Base-by-base conservation (phyloP, 92 coral and sea anemone species). In the Zoanthus sansibaricus region DNA sequence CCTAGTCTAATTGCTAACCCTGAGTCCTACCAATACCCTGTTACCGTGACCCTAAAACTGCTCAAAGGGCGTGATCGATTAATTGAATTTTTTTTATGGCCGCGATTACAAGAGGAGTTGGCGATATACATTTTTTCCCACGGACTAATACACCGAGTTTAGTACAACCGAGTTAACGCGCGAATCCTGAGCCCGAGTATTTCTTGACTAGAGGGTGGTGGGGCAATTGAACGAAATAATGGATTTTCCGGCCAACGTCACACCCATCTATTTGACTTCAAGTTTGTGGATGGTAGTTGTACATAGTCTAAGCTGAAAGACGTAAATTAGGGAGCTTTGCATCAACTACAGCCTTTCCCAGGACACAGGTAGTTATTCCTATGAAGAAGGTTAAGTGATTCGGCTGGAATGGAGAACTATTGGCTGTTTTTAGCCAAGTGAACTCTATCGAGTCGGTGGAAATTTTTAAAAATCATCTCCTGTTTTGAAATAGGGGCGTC, bases 401-500 rank as follows among this genome's bases (percentile, higher is more conserved):
- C 32, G 16, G 83, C 82, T 33, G 15, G 8, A 76, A 45, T 25
- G 52, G n/a, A 3, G 52, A 18, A 12, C 2, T 49, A 11, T 14
- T 10, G 31, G 82, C 66, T 17, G 33, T 4, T 76, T 54, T 76
- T 10, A 76, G 51, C 5, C 37, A 30, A 45, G 54, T 20, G 21
- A 76, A 25, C 33, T 56, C 85, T 46, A 80, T 48, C 62, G 45
- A 7, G 82, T 30, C 82, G 67, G 20, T 76, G 15, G 55, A 21
- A 48, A 9, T 20, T 32, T 12, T 11, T 37, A 42, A 42, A 42
- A 64, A 37, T 17, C 73, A 20, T 64, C 44, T 74, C 85, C 66
- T 44, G 56, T 80, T 80, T 7, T 64, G 46, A 79, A 45, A 62
- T 79, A 79, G 84, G 84, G 84, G 84, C 84, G 84, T 79, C 42